Evolutionary conservation across 1,140 invertebrate genomes (phyloP).

Genomic region (Drosophila novamexicana): DNA sequence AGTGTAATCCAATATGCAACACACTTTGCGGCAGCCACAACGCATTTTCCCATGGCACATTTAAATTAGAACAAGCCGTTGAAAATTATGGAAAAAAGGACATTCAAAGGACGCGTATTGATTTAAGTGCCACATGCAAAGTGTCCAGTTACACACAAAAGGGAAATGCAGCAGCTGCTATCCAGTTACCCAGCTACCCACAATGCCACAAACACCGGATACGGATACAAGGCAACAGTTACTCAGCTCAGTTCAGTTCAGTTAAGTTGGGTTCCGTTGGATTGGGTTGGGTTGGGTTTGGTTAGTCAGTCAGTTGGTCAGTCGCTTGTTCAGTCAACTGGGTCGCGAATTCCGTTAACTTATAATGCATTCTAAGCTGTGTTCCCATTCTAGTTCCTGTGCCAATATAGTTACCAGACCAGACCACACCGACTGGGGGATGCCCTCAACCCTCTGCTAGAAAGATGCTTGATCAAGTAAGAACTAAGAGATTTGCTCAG

Average conservation of each 20-base stretch:
- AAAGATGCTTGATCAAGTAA: too few species aligned
- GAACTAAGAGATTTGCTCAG: too few species aligned
- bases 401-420: too few species aligned
- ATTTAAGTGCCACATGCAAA: conserved; percentile 70
- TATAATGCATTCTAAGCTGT: too few species aligned
- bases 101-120: conserved; percentile 31
- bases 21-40: conserved; percentile 40
- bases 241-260: background rate
- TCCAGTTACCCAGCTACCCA: conserved; percentile 19
- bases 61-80: conserved; percentile 72
- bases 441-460: too few species aligned
- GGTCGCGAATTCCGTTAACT: too few species aligned
- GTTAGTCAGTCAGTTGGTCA: background rate
- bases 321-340: background rate
- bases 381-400: too few species aligned
- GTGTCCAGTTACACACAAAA: conserved; percentile 63
- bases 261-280: background rate
- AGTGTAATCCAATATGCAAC: conserved; percentile 59
- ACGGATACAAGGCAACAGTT: conserved; percentile 35
- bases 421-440: too few species aligned
- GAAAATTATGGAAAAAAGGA: conserved; percentile 54
- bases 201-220: conserved; percentile 39
- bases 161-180: conserved; percentile 68
- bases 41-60: conserved; percentile 52
- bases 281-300: too few species aligned